These are phyloP conservation scores for Melanostoma scalare DNA, from an alignment of 2,888 invertebrate species.

Conservation along the genomic window DNA sequence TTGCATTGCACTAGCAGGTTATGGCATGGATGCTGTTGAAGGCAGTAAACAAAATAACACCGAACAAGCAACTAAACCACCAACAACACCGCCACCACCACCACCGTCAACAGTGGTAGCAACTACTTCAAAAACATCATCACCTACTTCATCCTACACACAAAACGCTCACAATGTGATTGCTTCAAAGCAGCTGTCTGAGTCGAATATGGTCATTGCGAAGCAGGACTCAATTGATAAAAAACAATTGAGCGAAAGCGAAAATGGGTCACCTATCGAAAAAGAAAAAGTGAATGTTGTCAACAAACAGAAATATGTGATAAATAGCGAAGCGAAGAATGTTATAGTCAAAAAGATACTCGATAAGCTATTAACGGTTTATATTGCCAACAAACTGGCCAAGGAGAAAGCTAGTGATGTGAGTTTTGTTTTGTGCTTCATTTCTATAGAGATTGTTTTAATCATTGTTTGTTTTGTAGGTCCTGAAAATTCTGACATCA, in stretches of 20 bases:
- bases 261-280: conserved; percentile 77
- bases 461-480: conserved; percentile 79
- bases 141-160: conserved; percentile 78
- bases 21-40: conserved; percentile 80
- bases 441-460: background rate
- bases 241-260: conserved; percentile 73
- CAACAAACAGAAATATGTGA: conserved; percentile 77
- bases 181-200: conserved; percentile 78
- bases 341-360: conserved; percentile 85
- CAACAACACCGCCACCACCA: conserved; percentile 57
- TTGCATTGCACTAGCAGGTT: conserved; percentile 91
- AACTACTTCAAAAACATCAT: conserved; percentile 60
- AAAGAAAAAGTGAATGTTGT: conserved; percentile 75
- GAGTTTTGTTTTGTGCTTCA: conserved; percentile 76
- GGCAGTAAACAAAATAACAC: conserved; percentile 49
- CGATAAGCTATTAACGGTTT: conserved; percentile 91
- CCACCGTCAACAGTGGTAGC: conserved; percentile 54
- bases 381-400: conserved; percentile 90
- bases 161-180: conserved; percentile 82
- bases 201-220: conserved; percentile 67
- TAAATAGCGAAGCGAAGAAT: conserved; percentile 82
- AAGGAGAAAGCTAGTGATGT: conserved; percentile 89
- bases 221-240: conserved; percentile 78
- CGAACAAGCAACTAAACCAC: conserved; percentile 71
- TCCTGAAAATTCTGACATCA: conserved; percentile 96